Evolutionary conservation across 1,140 invertebrate genomes (phyloP).

Genomic region (Anastatus disparis): DNA sequence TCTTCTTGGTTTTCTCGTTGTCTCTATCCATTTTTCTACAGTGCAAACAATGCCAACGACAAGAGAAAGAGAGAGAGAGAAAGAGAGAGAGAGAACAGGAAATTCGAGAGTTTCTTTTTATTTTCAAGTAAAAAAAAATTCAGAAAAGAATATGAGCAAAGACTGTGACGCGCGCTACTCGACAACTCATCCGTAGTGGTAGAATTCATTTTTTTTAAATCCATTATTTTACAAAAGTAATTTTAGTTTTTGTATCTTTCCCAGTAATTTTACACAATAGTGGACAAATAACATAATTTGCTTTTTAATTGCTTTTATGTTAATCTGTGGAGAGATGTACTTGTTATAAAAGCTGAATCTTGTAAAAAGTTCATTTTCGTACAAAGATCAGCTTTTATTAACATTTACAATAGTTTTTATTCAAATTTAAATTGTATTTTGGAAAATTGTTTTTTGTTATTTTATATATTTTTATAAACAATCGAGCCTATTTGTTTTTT

Average conservation of each 20-base stretch:
- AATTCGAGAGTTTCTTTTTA: conserved; percentile 11
- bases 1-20: conserved; percentile 9
- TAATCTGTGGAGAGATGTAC: too few species aligned
- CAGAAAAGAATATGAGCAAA: neutral
- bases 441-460: too few species aligned
- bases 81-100: conserved; percentile 17
- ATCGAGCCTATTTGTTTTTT: too few species aligned
- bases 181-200: neutral
- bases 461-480: too few species aligned
- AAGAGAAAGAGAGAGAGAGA: too few species aligned
- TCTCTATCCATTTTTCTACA: conserved; percentile 8
- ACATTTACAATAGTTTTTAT: too few species aligned
- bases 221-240: neutral
- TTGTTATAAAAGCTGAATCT: neutral
- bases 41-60: conserved; percentile 20
- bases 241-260: neutral
- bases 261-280: too few species aligned
- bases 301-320: too few species aligned
- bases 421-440: too few species aligned
- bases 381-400: neutral
- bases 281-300: too few species aligned
- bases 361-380: neutral
- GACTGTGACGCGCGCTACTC: neutral
- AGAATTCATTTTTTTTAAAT: neutral
- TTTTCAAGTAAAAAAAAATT: conserved; percentile 2